phyloP scores from a whole-genome alignment of 2,113 vertebrate species.

The Diglossa brunneiventris region DNA sequence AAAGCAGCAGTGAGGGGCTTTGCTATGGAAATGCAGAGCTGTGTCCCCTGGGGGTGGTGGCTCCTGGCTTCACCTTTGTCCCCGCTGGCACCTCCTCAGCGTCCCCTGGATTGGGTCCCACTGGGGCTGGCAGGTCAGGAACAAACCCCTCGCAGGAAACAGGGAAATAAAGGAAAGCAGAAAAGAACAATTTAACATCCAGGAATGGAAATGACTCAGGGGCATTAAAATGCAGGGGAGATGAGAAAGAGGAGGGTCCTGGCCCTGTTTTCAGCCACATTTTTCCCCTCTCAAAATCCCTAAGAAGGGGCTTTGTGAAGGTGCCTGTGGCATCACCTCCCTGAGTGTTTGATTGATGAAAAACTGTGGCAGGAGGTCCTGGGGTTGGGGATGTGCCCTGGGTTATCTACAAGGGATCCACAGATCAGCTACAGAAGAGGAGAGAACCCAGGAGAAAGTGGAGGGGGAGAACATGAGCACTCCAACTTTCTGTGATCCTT shows the following conservation, averaged over 20 bases:
- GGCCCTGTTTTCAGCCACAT: background rate
- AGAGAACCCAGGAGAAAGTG: background rate
- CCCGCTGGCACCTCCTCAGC: background rate
- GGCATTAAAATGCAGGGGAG: background rate
- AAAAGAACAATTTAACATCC: slow-evolving; percentile 23
- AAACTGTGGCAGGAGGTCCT: background rate
- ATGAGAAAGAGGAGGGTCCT: background rate
- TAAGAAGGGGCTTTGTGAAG: background rate
- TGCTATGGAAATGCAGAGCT: background rate
- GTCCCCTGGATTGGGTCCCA: background rate
- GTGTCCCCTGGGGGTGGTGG: background rate
- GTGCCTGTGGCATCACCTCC: background rate
- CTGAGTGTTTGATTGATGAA: too few relatives aligned
- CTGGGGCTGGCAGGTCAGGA: background rate
- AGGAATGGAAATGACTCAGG: slow-evolving; percentile 38
- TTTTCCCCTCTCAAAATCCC: background rate
- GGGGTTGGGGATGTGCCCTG: background rate
- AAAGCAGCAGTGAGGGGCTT: background rate
- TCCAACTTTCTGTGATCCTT: background rate
- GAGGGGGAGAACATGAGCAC: background rate
- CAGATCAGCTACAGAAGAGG: background rate
- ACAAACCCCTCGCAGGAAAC: background rate
- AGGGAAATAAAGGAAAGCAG: background rate
- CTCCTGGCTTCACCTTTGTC: background rate
- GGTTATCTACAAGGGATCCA: background rate